Conservation (phyloP, 2,113 vertebrate species). For the Clarias magur region DNA sequence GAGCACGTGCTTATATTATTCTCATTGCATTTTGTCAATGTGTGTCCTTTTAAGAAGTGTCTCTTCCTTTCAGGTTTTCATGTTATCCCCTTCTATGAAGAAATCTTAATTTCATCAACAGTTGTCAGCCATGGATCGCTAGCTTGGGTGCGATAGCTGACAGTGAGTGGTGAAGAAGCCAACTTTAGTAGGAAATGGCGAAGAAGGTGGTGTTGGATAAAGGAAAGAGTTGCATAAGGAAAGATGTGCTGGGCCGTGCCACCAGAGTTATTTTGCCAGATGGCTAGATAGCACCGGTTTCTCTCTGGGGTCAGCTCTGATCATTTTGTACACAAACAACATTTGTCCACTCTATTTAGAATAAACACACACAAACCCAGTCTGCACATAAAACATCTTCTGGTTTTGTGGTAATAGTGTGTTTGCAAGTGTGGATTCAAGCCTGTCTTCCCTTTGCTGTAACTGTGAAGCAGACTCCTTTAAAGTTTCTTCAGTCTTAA, state of each 20-base stretch:
- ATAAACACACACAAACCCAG: neutral
- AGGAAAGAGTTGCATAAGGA: constrained; percentile 3
- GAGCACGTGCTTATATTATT: neutral
- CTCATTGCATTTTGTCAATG: neutral
- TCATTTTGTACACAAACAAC: constrained; percentile 17
- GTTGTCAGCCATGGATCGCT: neutral
- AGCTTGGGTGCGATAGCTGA: neutral
- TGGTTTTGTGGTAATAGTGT: neutral
- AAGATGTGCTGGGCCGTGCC: constrained; percentile 3
- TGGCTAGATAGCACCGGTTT: constrained; percentile 19
- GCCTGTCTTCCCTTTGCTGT: neutral
- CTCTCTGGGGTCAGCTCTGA: constrained; percentile 11
- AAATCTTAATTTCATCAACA: constrained; percentile 1
- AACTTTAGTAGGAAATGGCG: neutral
- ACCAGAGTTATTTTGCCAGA: neutral
- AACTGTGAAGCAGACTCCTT: neutral
- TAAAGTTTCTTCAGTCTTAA: neutral
- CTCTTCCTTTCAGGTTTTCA: neutral
- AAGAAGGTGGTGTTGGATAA: neutral
- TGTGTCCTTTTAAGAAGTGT: neutral
- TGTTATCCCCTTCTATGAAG: neutral
- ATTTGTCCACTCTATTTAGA: neutral
- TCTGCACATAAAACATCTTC: neutral
- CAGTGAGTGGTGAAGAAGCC: neutral
- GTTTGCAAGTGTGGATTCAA: neutral